A percentile compares a stretch with the other conserved stretches of the same genome.
Evolutionary conservation across 2,113 vertebrate species (phyloP).

Genomic region (Antennarius striatus): DNA sequence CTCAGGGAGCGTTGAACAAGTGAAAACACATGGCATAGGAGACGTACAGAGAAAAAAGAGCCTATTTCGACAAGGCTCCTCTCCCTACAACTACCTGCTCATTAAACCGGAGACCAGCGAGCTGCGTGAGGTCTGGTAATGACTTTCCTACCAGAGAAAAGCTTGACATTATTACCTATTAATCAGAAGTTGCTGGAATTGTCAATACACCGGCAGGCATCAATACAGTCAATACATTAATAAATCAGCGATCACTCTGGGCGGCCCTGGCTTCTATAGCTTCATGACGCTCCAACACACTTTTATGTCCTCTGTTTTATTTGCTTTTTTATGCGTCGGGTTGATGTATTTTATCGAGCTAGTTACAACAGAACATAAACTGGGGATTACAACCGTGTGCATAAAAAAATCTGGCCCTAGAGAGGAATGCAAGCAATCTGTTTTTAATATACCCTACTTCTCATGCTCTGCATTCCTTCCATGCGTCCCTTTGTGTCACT

Average conservation of each 20-base stretch:
- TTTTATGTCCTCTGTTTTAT: conserved; percentile 72
- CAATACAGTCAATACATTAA: conserved; percentile 58
- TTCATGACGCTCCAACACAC: conserved; percentile 57
- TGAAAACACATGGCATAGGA: conserved; percentile 42
- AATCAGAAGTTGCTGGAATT: conserved; percentile 59
- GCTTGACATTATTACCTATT: conserved; percentile 49
- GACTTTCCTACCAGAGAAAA: conserved; percentile 20
- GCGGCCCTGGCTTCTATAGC: conserved; percentile 51
- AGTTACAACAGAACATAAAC: conserved; percentile 74
- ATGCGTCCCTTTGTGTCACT: conserved; percentile 43
- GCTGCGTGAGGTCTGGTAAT: conserved; percentile 27
- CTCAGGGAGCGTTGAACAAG: conserved; percentile 33
- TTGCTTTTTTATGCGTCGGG: conserved; percentile 63
- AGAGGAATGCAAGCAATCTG: conserved; percentile 70
- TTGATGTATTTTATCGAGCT: conserved; percentile 75
- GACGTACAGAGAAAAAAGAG: conserved; percentile 8
- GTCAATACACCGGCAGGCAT: conserved; percentile 32
- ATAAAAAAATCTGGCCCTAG: conserved; percentile 65
- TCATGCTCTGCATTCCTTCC: conserved; percentile 48
- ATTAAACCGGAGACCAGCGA: conserved; percentile 43
- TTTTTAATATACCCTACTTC: conserved; percentile 68
- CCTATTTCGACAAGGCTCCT: conserved; percentile 8
- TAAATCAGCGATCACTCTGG: conserved; percentile 65
- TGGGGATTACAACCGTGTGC: conserved; percentile 71
- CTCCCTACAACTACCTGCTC: conserved; percentile 39